These are phyloP conservation scores for Zaprionus capensis DNA, from an alignment of 1,140 invertebrate genomes.

Conservation along the genomic window DNA sequence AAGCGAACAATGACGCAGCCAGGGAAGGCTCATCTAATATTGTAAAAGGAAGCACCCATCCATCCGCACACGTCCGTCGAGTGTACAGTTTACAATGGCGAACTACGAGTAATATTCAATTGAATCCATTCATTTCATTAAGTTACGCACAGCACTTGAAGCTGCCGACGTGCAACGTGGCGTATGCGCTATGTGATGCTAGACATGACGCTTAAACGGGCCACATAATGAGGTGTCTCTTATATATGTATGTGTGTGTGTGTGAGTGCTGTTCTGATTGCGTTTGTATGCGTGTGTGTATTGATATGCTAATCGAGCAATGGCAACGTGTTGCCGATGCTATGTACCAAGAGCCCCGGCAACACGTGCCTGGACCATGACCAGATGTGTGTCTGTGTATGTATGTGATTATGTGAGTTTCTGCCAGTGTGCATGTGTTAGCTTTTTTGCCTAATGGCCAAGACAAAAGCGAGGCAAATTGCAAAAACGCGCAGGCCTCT, in stretches of 20 bases:
- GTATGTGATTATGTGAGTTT: slow-evolving; percentile 12
- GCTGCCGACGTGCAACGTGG: slow-evolving; percentile 50
- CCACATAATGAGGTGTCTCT: slow-evolving; percentile 79
- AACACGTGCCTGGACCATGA: slow-evolving; percentile 35
- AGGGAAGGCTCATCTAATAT: slow-evolving; percentile 59
- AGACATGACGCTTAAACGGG: slow-evolving; percentile 56
- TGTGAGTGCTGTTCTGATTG: slow-evolving; percentile 13
- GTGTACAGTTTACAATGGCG: not conserved
- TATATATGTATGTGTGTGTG: slow-evolving; percentile 33
- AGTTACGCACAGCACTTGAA: slow-evolving; percentile 73
- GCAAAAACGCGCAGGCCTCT: slow-evolving; percentile 60
- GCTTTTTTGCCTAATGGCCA: slow-evolving; percentile 69
- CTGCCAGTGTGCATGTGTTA: slow-evolving; percentile 22
- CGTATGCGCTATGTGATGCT: slow-evolving; percentile 68
- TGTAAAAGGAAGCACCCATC: slow-evolving; percentile 66
- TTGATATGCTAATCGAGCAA: slow-evolving; percentile 82
- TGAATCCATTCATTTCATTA: slow-evolving; percentile 82
- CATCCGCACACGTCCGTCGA: not conserved
- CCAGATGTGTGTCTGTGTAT: slow-evolving; percentile 13
- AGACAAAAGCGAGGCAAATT: slow-evolving; percentile 73
- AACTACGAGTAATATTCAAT: slow-evolving; percentile 67
- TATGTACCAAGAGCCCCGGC: slow-evolving; percentile 29
- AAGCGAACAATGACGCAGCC: slow-evolving; percentile 48
- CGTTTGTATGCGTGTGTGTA: slow-evolving; percentile 53
- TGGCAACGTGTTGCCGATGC: slow-evolving; percentile 51